phyloP scores from a whole-genome alignment of 1,140 invertebrate genomes.

The Euwallacea fornicatus region DNA sequence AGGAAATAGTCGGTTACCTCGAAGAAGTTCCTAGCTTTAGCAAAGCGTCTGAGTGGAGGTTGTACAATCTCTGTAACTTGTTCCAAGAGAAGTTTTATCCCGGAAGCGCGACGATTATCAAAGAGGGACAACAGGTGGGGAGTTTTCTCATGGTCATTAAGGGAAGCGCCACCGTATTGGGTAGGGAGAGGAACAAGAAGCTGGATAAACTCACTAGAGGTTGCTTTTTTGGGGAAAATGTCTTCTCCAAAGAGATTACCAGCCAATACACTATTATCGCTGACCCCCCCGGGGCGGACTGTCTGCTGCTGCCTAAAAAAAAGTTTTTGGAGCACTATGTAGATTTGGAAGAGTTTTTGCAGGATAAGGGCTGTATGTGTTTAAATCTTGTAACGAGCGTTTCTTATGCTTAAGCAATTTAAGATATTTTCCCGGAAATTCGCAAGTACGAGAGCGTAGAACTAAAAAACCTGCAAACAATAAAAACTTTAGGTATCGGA shows the following conservation, averaged over 20 bases:
- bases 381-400: not conserved
- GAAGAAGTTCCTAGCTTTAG: conserved; percentile 80
- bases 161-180: conserved; percentile 24
- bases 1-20: conserved; percentile 81
- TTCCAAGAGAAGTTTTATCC: conserved; percentile 85
- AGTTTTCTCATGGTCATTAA: conserved; percentile 95
- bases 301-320: conserved; percentile 84
- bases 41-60: conserved; percentile 73
- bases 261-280: conserved; percentile 87
- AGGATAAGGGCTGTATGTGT: conserved; percentile 7
- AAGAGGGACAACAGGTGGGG: conserved; percentile 86
- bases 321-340: conserved; percentile 49
- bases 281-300: conserved; percentile 83
- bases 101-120: conserved; percentile 75
- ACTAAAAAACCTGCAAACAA: conserved; percentile 76
- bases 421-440: not conserved
- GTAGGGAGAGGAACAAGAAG: conserved; percentile 44
- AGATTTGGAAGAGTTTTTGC: conserved; percentile 49
- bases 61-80: conserved; percentile 86
- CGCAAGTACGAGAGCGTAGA: conserved; percentile 66
- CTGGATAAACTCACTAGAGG: conserved; percentile 68
- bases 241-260: conserved; percentile 76
- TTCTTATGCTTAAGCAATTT: not conserved
- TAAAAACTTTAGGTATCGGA: conserved; percentile 87
- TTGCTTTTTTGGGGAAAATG: conserved; percentile 79